phyloP scores from a whole-genome alignment of 2,888 invertebrate genomes.

The Iselma pallidipennis region DNA sequence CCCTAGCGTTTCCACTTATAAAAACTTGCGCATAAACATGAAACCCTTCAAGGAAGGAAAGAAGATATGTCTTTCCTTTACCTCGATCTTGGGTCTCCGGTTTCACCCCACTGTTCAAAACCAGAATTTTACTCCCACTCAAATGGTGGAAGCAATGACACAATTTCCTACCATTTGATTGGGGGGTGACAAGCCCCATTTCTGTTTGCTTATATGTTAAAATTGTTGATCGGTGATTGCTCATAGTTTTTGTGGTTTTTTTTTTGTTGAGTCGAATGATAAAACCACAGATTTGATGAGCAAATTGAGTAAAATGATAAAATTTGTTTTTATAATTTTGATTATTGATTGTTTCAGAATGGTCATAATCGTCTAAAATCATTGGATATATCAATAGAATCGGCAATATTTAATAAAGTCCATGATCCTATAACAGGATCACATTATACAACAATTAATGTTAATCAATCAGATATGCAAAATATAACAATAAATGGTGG shows the following conservation, averaged over 20 bases:
- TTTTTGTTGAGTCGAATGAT: neutral
- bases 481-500: slow-evolving; percentile 41
- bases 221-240: neutral
- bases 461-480: slow-evolving; percentile 38
- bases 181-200: no score
- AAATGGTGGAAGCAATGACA: no score
- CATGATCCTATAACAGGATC: slow-evolving; percentile 35
- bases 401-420: slow-evolving; percentile 26
- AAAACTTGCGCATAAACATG: no score
- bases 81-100: no score
- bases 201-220: neutral
- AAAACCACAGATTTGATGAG: neutral
- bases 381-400: slow-evolving; percentile 34
- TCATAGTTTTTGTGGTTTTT: neutral
- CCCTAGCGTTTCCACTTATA: no score
- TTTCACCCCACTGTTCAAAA: no score
- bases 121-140: no score
- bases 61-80: no score
- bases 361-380: slow-evolving; percentile 39
- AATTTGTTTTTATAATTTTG: neutral
- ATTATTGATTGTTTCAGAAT: slow-evolving; percentile 43
- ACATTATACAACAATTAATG: slow-evolving; percentile 44
- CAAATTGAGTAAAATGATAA: neutral
- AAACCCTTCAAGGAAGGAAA: no score
- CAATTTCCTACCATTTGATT: no score